These are phyloP conservation scores for Alces alces DNA, from an alignment of 2,113 vertebrate species.

Conservation along the genomic window DNA sequence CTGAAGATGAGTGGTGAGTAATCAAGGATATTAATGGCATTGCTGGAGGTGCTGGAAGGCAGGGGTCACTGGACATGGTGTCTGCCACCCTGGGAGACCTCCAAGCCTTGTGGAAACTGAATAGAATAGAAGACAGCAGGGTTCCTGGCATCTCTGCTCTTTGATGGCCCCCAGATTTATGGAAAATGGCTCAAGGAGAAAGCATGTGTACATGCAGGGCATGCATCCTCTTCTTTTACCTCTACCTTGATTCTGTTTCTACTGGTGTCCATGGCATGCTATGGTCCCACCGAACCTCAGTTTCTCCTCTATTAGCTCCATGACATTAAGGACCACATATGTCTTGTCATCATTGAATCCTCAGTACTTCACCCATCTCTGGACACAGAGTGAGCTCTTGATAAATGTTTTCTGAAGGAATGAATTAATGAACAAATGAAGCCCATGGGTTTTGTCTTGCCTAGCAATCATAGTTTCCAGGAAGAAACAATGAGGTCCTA, in stretches of 20 bases:
- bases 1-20: constrained; percentile 11
- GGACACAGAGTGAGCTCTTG: neutral
- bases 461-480: neutral
- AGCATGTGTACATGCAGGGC: neutral
- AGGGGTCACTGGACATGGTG: neutral
- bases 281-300: neutral
- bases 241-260: neutral
- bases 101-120: neutral
- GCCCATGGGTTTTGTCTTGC: neutral
- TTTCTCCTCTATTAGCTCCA: neutral
- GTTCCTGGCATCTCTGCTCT: neutral
- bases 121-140: neutral
- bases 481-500: neutral
- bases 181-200: neutral
- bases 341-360: neutral
- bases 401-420: constrained; percentile 27
- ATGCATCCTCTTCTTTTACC: neutral
- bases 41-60: neutral
- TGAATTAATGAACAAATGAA: constrained; percentile 4
- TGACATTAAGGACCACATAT: neutral
- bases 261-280: neutral
- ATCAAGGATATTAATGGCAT: neutral
- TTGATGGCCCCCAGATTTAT: neutral
- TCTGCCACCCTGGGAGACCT: neutral
- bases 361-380: neutral